Evolutionary conservation across 2,888 invertebrate species (phyloP), one percentile per base, ranked within the genome.

Genomic region (Synanthedon tipuliformis): DNA sequence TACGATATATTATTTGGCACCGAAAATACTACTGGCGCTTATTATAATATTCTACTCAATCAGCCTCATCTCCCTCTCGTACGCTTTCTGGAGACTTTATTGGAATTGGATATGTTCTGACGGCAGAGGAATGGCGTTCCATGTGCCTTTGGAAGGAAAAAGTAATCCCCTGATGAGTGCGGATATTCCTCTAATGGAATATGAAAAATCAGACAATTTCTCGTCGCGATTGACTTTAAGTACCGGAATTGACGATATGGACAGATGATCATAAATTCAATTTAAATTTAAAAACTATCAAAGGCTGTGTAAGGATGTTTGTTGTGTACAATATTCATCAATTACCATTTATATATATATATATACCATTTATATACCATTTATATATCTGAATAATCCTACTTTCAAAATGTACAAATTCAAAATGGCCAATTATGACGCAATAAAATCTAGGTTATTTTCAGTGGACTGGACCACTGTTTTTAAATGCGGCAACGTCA

Each of bases 1-100:
- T 54, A 50, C 71, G 10, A 61, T 76, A 2, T 73, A 78, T 61
- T 54, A 68, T 5, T 61, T 64, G 34, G 69, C 60, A 0, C 80
- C 80, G 0, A 59, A 60, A 18, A 15, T 69, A 0, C 12, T 75
- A 5, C 40, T 73, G 8, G 55, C 59, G 1, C 7, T 69, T 0
- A 64, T 75, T 55, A 57, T 65, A 23, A 8, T 58, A 0, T 50
- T 71, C 1, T 52, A 68, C 10, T 1, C 71, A 1, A 41, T 57
- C 1, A 72, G 77, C 0, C 7, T 69, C 4, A 18, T 41, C 0
- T 53, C 78, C 1, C 41, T 80, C 8, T 55, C 56, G 0, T 59
- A 63, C 45, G 60, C 68, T 1, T 56, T 62, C 5, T 56, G 64
- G 0, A 54, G 59, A 4, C 48, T 67, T 1, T 61, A 59, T 18